Evolutionary conservation across 2,113 vertebrate species (phyloP).

Genomic region (Malurus melanocephalus): DNA sequence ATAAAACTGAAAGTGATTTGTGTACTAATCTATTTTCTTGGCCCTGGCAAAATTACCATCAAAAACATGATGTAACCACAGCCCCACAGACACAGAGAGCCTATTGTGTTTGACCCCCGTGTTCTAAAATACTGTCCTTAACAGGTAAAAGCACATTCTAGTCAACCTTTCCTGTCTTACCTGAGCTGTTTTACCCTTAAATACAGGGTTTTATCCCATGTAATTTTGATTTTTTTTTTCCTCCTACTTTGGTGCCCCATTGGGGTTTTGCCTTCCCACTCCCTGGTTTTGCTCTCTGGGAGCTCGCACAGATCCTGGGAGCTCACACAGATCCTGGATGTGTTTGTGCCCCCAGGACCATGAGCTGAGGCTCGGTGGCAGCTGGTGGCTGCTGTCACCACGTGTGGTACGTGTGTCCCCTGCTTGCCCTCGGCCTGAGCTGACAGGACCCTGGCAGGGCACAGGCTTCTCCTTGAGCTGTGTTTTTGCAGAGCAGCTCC

Average conservation of each 20-base stretch:
- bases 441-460: background rate
- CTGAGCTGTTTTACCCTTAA: background rate
- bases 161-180: background rate
- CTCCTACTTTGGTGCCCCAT: background rate
- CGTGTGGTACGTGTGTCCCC: accelerated
- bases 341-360: accelerated
- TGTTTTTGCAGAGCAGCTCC: background rate
- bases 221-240: background rate
- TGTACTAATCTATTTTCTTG: background rate
- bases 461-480: background rate
- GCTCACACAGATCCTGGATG: background rate
- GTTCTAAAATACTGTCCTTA: background rate
- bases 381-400: background rate
- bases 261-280: background rate
- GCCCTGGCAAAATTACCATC: background rate
- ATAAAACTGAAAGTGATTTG: slow-evolving; percentile 31
- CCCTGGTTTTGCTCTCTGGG: background rate
- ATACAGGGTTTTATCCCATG: background rate
- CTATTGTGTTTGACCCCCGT: accelerated
- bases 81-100: background rate
- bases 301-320: background rate
- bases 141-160: background rate
- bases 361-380: background rate
- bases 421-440: background rate
- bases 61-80: background rate